These are phyloP conservation scores for Xyrauchen texanus DNA, from an alignment of 2,113 vertebrate species.

Conservation along the genomic window DNA sequence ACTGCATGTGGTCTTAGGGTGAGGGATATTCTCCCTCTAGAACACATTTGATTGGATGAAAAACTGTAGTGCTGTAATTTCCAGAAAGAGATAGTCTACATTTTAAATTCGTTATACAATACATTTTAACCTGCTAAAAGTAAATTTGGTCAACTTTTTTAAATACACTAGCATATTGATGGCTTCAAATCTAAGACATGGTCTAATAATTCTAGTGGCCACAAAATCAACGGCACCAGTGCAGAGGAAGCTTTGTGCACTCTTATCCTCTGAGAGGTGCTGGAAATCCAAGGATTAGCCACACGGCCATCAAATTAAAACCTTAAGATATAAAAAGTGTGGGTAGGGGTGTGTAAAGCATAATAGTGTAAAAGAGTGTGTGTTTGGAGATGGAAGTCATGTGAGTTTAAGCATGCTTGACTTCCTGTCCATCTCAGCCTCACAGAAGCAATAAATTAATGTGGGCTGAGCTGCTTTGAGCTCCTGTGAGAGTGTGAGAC, in stretches of 20 bases:
- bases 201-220: too few relatives aligned
- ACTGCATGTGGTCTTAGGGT: too few relatives aligned
- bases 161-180: too few relatives aligned
- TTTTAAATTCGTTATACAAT: too few relatives aligned
- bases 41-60: too few relatives aligned
- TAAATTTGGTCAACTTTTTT: too few relatives aligned
- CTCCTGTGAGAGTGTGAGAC: neutral
- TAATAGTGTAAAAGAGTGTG: neutral
- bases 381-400: neutral
- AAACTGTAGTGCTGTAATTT: too few relatives aligned
- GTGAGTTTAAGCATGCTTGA: conserved; percentile 39
- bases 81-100: too few relatives aligned
- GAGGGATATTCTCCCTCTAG: too few relatives aligned
- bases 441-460: conserved; percentile 22
- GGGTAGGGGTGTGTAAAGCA: neutral
- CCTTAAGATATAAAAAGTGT: neutral
- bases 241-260: conserved; percentile 2
- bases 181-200: too few relatives aligned
- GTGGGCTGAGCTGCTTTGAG: conserved; percentile 12
- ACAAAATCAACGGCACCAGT: conserved; percentile 18
- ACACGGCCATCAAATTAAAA: conserved; percentile 22
- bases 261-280: neutral
- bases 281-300: conserved; percentile 18
- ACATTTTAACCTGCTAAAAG: too few relatives aligned
- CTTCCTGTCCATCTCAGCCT: conserved; percentile 24